Base-by-base conservation (phyloP, 2,797 vertebrate genomes). In the Trichosurus vulpecula region DNA sequence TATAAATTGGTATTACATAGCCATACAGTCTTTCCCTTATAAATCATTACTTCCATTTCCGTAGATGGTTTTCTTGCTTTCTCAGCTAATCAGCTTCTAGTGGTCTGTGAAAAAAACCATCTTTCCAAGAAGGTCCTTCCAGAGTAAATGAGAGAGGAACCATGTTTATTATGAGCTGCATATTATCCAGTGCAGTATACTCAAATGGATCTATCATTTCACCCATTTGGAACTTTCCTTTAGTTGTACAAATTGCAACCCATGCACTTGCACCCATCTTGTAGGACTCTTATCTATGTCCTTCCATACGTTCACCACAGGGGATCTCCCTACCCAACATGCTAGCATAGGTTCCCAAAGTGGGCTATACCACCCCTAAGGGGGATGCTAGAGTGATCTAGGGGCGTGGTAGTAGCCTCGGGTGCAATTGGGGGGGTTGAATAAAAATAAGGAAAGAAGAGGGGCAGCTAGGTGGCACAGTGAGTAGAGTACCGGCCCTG, bases 161-260 rank as follows among this genome's bases (percentile, higher is more conserved):
- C 11, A 19, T 8, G 52, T 25, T 4, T 30, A 6, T 54, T 57
- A 27, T 53, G 22, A n/a, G 29, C 31, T 41, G 16, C n/a, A 74
- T 74, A 74, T 74, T 74, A 41, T 2, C 35, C 52, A 90, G n/a
- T 4, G 0, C 1, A 0, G 0, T 66, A 2, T 52, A 0, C 0
- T 35, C 56, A 2, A 0, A 0, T 4, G 4, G 11, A 52, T 14
- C 41, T 66, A 14, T 0, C 0, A 0, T 22, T 5, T 47, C 74
- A 19, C 31, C 2, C 31, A 0, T 29, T 1, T 1, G 0, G 0
- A 54, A 2, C 6, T 53, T 54, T 6, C n/a, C 19, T 89, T 16
- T 6, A 4, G 29, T 31, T 2, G 0, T 10, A 13, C n/a, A 41
- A 74, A 74, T 74, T 74, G 6, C 0, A 74, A 8, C 66, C 66